phyloP scores from a whole-genome alignment of 2,888 invertebrate species.

The Dasypogon diadema region DNA sequence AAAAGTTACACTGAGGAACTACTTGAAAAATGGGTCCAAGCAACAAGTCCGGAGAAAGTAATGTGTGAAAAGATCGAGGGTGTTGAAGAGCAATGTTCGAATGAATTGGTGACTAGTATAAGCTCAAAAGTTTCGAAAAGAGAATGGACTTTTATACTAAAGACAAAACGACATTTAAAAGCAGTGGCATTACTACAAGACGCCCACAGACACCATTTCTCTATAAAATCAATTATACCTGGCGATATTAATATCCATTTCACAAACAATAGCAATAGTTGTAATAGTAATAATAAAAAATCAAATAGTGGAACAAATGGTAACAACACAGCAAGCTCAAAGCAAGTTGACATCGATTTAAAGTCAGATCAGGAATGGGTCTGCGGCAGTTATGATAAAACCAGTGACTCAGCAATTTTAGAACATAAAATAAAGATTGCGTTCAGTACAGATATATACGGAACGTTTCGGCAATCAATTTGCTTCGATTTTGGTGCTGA shows the following conservation, averaged over 20 bases:
- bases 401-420: constrained; percentile 58
- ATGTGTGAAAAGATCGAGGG: constrained; percentile 74
- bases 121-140: constrained; percentile 74
- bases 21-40: constrained; percentile 74
- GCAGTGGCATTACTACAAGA: constrained; percentile 79
- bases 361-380: constrained; percentile 73
- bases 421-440: constrained; percentile 71
- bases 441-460: constrained; percentile 80
- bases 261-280: constrained; percentile 1
- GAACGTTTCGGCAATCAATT: constrained; percentile 81
- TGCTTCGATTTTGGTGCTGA: constrained; percentile 80
- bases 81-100: constrained; percentile 72
- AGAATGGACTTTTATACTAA: constrained; percentile 74
- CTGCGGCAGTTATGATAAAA: constrained; percentile 57
- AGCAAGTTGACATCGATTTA: constrained; percentile 64
- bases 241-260: constrained; percentile 56
- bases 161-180: constrained; percentile 71
- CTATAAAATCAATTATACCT: constrained; percentile 70
- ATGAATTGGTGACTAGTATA: constrained; percentile 73
- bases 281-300: constrained; percentile 47
- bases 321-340: constrained; percentile 3
- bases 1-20: constrained; percentile 73
- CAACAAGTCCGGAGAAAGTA: constrained; percentile 74
- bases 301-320: constrained; percentile 56
- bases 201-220: constrained; percentile 77